Base-by-base conservation (phyloP, 2,113 vertebrate species). In the Indicator maculatus region DNA sequence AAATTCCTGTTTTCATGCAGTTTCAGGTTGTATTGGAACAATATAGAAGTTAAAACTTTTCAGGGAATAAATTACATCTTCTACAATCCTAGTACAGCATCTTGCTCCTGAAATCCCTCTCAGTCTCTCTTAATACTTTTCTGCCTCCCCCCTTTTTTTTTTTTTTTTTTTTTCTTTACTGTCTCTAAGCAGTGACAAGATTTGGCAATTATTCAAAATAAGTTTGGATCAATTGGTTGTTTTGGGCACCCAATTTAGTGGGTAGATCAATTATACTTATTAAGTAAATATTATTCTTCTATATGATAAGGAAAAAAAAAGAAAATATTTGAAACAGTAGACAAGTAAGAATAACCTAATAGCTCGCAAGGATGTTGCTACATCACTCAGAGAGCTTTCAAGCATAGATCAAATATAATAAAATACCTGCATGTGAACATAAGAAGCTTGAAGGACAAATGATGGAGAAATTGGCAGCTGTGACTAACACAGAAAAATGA, bases 361-460 rank as follows among this genome's bases (percentile, higher is more conserved):
- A 56, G 24, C 86, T 88, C 80, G 82, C 78, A 89, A 82, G 45
- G 45, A 86, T 95, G 60, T 1, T 0, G 0, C 50, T 76, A 82
- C n/a, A 79, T 94, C 76, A 95, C 39, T 50, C 56, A 53, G 66
- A 75, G 31, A 72, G 53, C 50, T 73, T 94, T 89, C 92, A 94
- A 41, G 83, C 74, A 82, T 41, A 47, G 36, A 71, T 76, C 83
- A 96, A 95, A 72, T 82, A 89, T 76, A 82, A 92, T 74, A 80
- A 92, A 96, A 88, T 74, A 88, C 52, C 75, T 88, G 33, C 41
- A 91, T 91, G 41, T 27, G 93, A 87, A 89, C 44, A 83, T 45
- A 89, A 83, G 74, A 72, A 83, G 72, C 75, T 78, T 91, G 90
- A 94, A 96, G 78, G 89, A 88, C 78, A 89, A 94, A 93, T 64